A percentile compares a stretch with the other conserved stretches of the same genome.
Conservation (phyloP, 2,888 invertebrate genomes). For the Oegoconia quadripuncta region DNA sequence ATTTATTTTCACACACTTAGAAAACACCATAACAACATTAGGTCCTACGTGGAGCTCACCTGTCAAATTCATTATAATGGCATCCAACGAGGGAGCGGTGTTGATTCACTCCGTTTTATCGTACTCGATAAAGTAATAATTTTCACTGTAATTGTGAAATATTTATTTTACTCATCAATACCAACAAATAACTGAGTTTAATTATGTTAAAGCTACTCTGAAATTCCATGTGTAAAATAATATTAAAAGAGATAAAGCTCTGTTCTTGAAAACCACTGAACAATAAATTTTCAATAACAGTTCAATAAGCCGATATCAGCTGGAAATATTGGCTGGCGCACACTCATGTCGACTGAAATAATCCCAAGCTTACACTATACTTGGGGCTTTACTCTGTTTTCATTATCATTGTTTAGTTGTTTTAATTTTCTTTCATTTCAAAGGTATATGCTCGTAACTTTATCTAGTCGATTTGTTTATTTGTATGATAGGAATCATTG, state of each 20-base stretch:
- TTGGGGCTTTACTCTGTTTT: slow-evolving; percentile 9
- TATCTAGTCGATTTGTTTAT: too few species aligned
- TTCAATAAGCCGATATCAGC: slow-evolving; percentile 17
- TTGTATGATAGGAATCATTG: too few species aligned
- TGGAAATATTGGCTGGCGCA: slow-evolving; percentile 29
- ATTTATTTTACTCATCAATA: too few species aligned
- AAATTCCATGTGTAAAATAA: not conserved
- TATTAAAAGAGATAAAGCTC: not conserved
- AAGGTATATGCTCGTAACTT: not conserved
- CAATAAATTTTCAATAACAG: slow-evolving; percentile 23
- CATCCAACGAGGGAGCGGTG: too few species aligned
- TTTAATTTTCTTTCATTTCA: not conserved
- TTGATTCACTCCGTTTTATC: too few species aligned
- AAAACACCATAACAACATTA: too few species aligned
- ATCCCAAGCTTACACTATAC: slow-evolving; percentile 26
- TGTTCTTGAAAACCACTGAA: slow-evolving; percentile 8
- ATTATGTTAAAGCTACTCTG: not conserved
- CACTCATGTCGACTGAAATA: slow-evolving; percentile 28
- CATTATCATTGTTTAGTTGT: slow-evolving; percentile 3
- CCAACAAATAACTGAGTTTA: not conserved
- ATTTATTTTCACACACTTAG: too few species aligned
- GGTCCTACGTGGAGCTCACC: too few species aligned
- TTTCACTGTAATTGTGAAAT: too few species aligned
- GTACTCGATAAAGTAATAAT: too few species aligned
- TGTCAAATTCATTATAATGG: too few species aligned